A percentile compares a stretch with the other conserved stretches of the same genome.
Conservation (phyloP, 92 coral and sea anemone species). For the Epizoanthus illoricatus region DNA sequence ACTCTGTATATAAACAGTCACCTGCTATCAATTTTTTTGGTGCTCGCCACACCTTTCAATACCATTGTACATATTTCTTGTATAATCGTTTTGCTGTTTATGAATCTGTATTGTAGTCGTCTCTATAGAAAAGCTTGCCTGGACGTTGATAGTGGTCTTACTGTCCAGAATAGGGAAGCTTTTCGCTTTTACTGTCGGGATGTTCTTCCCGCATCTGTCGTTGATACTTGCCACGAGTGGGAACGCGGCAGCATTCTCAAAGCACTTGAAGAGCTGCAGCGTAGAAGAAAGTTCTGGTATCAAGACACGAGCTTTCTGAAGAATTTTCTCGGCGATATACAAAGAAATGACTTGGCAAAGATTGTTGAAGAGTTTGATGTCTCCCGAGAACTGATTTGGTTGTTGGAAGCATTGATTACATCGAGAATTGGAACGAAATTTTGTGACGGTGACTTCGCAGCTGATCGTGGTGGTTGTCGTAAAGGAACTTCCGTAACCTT, state of each 20-base stretch:
- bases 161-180: neutral
- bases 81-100: neutral
- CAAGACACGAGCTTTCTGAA: neutral
- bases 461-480: neutral
- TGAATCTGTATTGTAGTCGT: neutral
- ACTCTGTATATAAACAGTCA: neutral
- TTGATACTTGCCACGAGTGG: neutral
- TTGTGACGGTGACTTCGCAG: neutral
- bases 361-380: neutral
- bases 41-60: neutral
- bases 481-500: neutral
- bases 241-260: neutral
- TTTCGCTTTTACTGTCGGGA: neutral
- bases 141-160: neutral
- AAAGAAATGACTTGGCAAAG: neutral
- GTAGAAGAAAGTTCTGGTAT: neutral
- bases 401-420: neutral
- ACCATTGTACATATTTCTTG: neutral
- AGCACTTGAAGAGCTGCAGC: neutral
- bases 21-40: too few species aligned
- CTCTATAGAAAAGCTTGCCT: neutral
- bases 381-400: constrained; percentile 10
- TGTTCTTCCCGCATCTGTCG: neutral
- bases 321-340: neutral
- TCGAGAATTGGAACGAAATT: neutral